These are phyloP conservation scores for Polyommatus iphigenia DNA, from an alignment of 2,888 invertebrate species.

Conservation along the genomic window DNA sequence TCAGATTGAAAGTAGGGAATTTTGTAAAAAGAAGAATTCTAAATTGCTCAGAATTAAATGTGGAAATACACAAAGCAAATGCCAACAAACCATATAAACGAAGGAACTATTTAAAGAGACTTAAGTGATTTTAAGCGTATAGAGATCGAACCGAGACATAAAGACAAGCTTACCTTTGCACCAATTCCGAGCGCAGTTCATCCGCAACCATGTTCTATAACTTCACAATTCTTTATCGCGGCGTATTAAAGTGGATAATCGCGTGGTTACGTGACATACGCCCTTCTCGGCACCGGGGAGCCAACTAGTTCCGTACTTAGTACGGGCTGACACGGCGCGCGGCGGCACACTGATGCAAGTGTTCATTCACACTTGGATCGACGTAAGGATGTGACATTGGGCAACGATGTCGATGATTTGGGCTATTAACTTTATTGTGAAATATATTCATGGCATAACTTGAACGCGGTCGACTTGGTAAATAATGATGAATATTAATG, in stretches of 20 bases:
- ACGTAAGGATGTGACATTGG: slow-evolving; percentile 52
- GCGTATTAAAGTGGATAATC: background rate
- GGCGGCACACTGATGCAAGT: slow-evolving; percentile 62
- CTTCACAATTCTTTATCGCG: slow-evolving; percentile 24
- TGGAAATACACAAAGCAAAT: background rate
- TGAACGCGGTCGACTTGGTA: slow-evolving; percentile 6
- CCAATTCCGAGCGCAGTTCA: slow-evolving; percentile 46
- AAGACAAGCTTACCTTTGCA: slow-evolving; percentile 46
- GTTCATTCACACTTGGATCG: slow-evolving; percentile 65
- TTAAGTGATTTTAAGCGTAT: slow-evolving; percentile 29
- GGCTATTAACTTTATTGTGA: slow-evolving; percentile 21
- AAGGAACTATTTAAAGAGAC: slow-evolving; percentile 10
- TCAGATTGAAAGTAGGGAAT: background rate
- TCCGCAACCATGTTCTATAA: slow-evolving; percentile 42
- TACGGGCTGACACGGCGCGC: slow-evolving; percentile 69
- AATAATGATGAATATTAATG: slow-evolving; percentile 9
- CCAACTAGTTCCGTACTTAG: slow-evolving; percentile 65
- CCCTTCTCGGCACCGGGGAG: slow-evolving; percentile 48
- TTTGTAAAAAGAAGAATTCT: background rate
- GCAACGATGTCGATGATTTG: slow-evolving; percentile 32
- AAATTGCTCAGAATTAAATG: background rate
- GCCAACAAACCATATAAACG: background rate
- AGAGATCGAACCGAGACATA: slow-evolving; percentile 41
- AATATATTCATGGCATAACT: slow-evolving; percentile 11
- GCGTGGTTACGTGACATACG: slow-evolving; percentile 40